phyloP scores from a whole-genome alignment of 2,797 vertebrate species.

The Vultur gryphus region DNA sequence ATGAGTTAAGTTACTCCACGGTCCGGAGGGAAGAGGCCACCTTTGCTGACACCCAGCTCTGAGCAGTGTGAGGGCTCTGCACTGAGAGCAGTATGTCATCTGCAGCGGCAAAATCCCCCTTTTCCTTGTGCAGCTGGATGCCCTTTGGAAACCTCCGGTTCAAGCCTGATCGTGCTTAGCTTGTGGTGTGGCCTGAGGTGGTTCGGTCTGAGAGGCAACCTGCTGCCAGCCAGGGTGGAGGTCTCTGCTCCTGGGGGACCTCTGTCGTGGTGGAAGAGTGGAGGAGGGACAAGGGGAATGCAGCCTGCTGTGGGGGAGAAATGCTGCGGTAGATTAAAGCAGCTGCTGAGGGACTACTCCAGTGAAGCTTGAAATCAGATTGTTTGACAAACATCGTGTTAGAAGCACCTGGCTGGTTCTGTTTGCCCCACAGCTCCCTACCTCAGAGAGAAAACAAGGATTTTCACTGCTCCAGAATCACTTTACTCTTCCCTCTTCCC shows the following conservation, averaged over 20 bases:
- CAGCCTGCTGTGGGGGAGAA: slow-evolving; percentile 15
- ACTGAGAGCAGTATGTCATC: background rate
- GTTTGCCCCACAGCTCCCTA: slow-evolving; percentile 54
- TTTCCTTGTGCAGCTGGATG: background rate
- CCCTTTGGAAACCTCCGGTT: background rate
- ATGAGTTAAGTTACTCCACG: background rate
- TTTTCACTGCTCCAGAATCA: slow-evolving; percentile 10
- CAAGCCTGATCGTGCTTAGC: background rate
- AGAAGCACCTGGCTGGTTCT: slow-evolving; percentile 60
- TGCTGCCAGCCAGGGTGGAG: background rate
- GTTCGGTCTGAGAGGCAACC: background rate
- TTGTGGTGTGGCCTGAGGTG: background rate
- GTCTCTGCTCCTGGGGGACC: background rate
- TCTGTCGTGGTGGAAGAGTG: background rate
- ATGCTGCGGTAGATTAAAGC: slow-evolving; percentile 46
- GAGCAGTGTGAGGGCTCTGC: background rate
- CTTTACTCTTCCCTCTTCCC: slow-evolving; percentile 5
- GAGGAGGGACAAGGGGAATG: slow-evolving; percentile 2
- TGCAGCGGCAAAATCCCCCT: background rate
- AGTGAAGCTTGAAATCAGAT: slow-evolving; percentile 65
- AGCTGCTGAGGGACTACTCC: slow-evolving; percentile 58
- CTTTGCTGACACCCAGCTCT: background rate
- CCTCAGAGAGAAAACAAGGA: slow-evolving; percentile 37
- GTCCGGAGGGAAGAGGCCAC: background rate
- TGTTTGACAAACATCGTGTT: slow-evolving; percentile 64